Evolutionary conservation across 2,797 vertebrate genomes (phyloP).

Genomic region (Phoxinus dragarum): DNA sequence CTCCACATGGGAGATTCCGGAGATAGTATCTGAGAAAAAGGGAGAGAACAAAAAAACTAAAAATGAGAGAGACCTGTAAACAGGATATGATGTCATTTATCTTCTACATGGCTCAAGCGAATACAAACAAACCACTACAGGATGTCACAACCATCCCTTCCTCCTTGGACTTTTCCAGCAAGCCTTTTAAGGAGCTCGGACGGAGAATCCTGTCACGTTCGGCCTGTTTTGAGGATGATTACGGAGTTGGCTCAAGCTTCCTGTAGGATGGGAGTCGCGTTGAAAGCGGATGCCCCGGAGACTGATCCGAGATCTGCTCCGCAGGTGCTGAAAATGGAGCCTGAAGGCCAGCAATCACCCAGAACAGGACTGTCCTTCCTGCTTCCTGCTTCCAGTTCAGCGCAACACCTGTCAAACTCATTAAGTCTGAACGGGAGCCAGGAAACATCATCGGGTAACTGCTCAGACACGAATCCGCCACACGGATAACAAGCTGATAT

Average conservation of each 20-base stretch:
- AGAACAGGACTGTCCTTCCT: slow-evolving; percentile 67
- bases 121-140: slow-evolving; percentile 63
- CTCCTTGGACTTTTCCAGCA: slow-evolving; percentile 16
- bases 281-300: slow-evolving; percentile 22
- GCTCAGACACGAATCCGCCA: slow-evolving; percentile 3
- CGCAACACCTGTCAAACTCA: slow-evolving; percentile 63
- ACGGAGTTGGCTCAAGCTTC: slow-evolving; percentile 43
- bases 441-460: slow-evolving; percentile 32
- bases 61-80: slow-evolving; percentile 20
- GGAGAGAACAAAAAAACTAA: background rate
- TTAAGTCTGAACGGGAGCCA: slow-evolving; percentile 44
- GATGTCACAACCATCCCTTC: slow-evolving; percentile 54
- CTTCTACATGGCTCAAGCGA: slow-evolving; percentile 44
- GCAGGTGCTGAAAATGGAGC: slow-evolving; percentile 67
- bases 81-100: slow-evolving; percentile 64
- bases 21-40: slow-evolving; percentile 45
- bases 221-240: slow-evolving; percentile 45
- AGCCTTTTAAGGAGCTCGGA: slow-evolving; percentile 31
- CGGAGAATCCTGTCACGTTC: slow-evolving; percentile 12
- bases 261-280: slow-evolving; percentile 35
- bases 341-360: slow-evolving; percentile 55
- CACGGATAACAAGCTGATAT: slow-evolving; percentile 34
- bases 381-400: slow-evolving; percentile 65
- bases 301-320: slow-evolving; percentile 44
- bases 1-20: slow-evolving; percentile 51